Percentiles rank a stretch among this genome's conserved stretches.
Conservation (phyloP, 1,140 invertebrate species). For the Argopecten irradians region DNA sequence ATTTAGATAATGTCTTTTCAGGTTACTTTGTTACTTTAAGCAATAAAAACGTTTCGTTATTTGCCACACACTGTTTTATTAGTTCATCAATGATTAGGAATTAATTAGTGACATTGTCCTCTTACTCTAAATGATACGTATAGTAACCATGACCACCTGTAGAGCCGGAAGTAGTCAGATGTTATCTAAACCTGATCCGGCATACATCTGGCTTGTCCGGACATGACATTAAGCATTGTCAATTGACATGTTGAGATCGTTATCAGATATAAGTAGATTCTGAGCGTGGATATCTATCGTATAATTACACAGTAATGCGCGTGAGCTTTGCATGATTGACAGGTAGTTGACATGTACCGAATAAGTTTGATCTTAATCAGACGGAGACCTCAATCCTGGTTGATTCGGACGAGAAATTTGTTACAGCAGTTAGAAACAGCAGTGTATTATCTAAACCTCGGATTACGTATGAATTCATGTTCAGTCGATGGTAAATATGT, state of each 20-base stretch:
- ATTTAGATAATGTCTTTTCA: no score
- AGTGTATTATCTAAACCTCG: no score
- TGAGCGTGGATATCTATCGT: not conserved
- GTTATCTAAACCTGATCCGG: not conserved
- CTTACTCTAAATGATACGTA: no score
- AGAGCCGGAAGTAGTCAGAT: not conserved
- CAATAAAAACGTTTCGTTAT: no score
- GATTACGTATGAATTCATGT: no score
- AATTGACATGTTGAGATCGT: not conserved
- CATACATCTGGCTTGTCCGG: not conserved
- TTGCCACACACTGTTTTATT: no score
- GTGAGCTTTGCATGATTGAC: not conserved
- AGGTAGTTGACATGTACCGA: not conserved
- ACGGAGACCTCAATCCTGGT: not conserved
- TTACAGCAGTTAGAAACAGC: no score
- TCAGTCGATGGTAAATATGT: no score
- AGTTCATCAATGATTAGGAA: no score
- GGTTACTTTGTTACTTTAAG: no score
- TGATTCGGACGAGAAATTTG: not conserved
- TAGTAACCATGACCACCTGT: no score
- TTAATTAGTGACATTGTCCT: no score
- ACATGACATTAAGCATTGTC: not conserved
- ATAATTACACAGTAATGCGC: not conserved
- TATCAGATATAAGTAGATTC: slow-evolving; percentile 18
- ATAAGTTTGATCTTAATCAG: not conserved